Evolutionary conservation across 2,113 vertebrate genomes (phyloP), one percentile per base, ranked within the genome.

Genomic region (Oreotragus oreotragus): DNA sequence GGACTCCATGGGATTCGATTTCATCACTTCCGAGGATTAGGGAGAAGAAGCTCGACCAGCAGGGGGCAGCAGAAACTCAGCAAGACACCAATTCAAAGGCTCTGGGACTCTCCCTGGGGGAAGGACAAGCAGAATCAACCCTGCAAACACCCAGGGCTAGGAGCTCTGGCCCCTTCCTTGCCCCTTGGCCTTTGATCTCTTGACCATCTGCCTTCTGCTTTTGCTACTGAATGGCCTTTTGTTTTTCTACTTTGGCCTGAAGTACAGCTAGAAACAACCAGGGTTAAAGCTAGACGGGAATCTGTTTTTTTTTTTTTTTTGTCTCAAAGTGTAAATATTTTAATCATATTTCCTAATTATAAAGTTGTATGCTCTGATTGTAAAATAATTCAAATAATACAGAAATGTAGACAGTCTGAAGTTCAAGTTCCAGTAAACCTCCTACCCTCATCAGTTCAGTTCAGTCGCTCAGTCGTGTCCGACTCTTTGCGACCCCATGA

Each of bases 321-420:
- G 14, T 45, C 49, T 91, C 79, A 51, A 90, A 51, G 62, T 47
- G 5, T 13, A 89, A 96, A 70, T 85, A 17, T 77, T 79, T 79
- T 53, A 9, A 73, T 76, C n/a, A 4, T 39, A 80, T 93, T 84
- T 96, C 66, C 49, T 86, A 36, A 89, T 91, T 92, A 47, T 93
- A 51, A 96, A 77, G 49, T 51, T 94, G 13, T 86, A 79, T 83
- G 39, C 39, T 93, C 43, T 96, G 23, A 33, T 3, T 85, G 27
- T 93, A 88, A 91, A 97, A 93, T 76, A 43, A 92, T 88, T 70
- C 30, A 92, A 79, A 91, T 76, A 94, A 58, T 55, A 87, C 43
- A 84, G 70, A 91, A 87, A 87, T 36, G 7, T 1, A 96, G 30
- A 80, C 5, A 47, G 2, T 27, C 66, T 84, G 79, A 91, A 58